Evolutionary conservation across 2,888 invertebrate genomes (phyloP).

Genomic region (Crepidodera aurea): DNA sequence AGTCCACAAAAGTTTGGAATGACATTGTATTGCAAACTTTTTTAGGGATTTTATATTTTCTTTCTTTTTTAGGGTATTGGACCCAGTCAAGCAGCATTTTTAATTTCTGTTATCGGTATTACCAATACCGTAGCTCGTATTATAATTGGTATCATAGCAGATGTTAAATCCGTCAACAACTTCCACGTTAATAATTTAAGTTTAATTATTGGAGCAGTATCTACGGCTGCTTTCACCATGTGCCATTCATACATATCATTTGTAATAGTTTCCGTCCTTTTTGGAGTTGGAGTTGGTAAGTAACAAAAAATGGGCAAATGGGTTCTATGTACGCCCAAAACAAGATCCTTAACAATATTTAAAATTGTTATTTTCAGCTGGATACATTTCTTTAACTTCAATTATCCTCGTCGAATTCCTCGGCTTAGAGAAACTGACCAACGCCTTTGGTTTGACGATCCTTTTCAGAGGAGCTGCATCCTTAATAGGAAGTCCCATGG

Average conservation of each 20-base stretch:
- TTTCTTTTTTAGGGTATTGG: constrained; percentile 72
- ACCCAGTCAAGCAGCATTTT: constrained; percentile 73
- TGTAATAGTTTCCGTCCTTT: constrained; percentile 82
- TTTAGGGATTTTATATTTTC: too few relatives aligned
- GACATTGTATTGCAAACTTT: too few relatives aligned
- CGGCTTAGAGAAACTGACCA: constrained; percentile 94
- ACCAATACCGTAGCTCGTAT: constrained; percentile 95
- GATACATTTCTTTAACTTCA: constrained; percentile 96
- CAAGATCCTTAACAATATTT: too few relatives aligned
- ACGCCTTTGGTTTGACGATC: constrained; percentile 95
- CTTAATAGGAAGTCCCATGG: constrained; percentile 82
- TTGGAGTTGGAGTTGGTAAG: constrained; percentile 90
- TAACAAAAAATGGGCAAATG: not conserved
- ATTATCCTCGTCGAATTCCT: constrained; percentile 96
- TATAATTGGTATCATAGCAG: constrained; percentile 87
- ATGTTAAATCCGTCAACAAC: constrained; percentile 90
- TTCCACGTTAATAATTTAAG: constrained; percentile 92
- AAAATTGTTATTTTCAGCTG: too few relatives aligned
- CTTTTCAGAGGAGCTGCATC: constrained; percentile 95
- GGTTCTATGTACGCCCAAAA: too few relatives aligned
- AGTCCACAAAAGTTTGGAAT: too few relatives aligned
- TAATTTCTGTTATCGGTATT: constrained; percentile 86
- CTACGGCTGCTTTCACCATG: constrained; percentile 84
- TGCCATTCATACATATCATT: constrained; percentile 80
- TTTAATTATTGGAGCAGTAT: constrained; percentile 86